Percentiles rank a stretch among this genome's conserved stretches.
These are phyloP conservation scores for Ammodytes dubius DNA, from an alignment of 2,113 vertebrate genomes.

Conservation along the genomic window DNA sequence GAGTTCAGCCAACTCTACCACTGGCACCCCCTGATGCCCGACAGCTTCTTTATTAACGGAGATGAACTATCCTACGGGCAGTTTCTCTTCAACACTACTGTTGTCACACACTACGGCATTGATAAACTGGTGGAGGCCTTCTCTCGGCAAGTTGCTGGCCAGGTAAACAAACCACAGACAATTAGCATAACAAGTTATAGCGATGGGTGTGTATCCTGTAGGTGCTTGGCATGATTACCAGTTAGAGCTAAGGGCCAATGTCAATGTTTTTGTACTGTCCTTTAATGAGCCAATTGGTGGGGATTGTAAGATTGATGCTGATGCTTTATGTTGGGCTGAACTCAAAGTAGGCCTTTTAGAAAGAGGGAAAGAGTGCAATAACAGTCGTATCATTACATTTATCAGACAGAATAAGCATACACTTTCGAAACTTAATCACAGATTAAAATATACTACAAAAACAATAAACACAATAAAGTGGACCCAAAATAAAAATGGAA, in stretches of 20 bases:
- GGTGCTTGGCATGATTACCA: background rate
- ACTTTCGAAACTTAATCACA: background rate
- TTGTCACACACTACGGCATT: slow-evolving; percentile 89
- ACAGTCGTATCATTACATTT: background rate
- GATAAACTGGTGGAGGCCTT: slow-evolving; percentile 93
- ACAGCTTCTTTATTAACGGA: slow-evolving; percentile 88
- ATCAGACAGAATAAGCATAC: background rate
- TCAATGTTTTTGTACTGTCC: background rate
- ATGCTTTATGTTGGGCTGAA: background rate
- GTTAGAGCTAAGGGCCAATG: background rate
- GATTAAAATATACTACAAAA: background rate
- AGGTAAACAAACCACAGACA: slow-evolving; percentile 82
- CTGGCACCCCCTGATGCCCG: slow-evolving; percentile 97
- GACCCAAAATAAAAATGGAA: too few species aligned
- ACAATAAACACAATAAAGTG: background rate
- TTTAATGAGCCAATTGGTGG: background rate
- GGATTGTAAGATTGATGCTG: background rate
- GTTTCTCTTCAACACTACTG: slow-evolving; percentile 94
- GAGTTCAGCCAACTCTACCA: slow-evolving; percentile 99
- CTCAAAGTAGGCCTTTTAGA: background rate
- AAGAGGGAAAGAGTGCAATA: background rate
- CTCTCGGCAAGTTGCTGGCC: slow-evolving; percentile 90
- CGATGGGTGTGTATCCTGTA: background rate
- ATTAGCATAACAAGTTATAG: background rate
- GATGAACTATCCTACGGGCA: slow-evolving; percentile 87